Conservation (phyloP, 2,888 invertebrate genomes). For the Tetranychus piercei region DNA sequence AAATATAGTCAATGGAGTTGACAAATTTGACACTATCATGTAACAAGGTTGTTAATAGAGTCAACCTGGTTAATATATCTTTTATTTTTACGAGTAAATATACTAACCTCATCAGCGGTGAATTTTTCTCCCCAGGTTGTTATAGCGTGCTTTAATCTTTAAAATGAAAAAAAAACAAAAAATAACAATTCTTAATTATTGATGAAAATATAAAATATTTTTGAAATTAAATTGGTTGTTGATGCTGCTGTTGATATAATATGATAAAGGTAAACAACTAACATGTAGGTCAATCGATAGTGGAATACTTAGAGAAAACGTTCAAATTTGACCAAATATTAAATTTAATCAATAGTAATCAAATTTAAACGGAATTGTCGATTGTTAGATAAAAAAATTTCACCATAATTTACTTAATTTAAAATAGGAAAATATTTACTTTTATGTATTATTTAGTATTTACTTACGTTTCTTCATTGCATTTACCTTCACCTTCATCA, state of each 20-base stretch:
- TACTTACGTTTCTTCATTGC: conserved; percentile 29
- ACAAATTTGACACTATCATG: not conserved
- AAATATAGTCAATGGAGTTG: not conserved
- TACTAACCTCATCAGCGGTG: conserved; percentile 31
- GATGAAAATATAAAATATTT: too few relatives aligned
- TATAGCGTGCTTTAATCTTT: conserved; percentile 63
- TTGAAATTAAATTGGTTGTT: too few relatives aligned
- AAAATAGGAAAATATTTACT: not conserved
- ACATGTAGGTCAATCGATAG: too few relatives aligned
- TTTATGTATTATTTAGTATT: not conserved
- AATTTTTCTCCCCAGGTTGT: conserved; percentile 88
- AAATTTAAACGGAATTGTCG: too few relatives aligned
- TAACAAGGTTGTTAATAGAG: too few relatives aligned
- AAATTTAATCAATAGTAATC: too few relatives aligned
- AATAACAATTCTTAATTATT: too few relatives aligned
- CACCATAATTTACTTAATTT: not conserved
- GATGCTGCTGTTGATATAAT: too few relatives aligned
- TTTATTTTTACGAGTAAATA: not conserved
- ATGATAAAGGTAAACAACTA: too few relatives aligned
- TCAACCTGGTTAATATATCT: too few relatives aligned
- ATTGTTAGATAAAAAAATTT: too few relatives aligned
- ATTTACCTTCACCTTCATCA: conserved; percentile 45
- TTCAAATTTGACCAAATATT: not conserved
- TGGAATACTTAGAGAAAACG: too few relatives aligned
- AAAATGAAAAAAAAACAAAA: not conserved